Conservation (phyloP, 2,113 vertebrate species). For the Hiodon tergisus region DNA sequence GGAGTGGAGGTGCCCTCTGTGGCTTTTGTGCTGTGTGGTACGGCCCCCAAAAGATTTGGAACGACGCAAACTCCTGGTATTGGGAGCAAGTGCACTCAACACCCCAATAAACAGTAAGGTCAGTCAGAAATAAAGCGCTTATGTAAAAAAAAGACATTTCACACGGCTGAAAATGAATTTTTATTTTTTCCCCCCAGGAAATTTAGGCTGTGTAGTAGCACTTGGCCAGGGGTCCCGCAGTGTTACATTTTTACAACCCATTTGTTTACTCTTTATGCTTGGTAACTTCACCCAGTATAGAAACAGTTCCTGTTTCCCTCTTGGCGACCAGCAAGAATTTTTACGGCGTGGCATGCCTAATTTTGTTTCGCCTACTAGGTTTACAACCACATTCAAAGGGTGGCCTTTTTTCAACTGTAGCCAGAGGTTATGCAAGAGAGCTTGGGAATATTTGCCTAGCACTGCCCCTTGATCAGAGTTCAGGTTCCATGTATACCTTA, state of each 20-base stretch:
- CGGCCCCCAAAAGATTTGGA: too few relatives aligned
- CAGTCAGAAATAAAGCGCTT: too few relatives aligned
- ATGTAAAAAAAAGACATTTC: too few relatives aligned
- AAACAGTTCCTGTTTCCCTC: constrained; percentile 41
- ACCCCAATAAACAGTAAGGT: too few relatives aligned
- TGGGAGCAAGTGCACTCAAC: too few relatives aligned
- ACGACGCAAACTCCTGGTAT: too few relatives aligned
- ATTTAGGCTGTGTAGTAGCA: constrained; percentile 42
- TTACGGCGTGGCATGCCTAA: constrained; percentile 36
- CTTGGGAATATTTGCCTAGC: constrained; percentile 12
- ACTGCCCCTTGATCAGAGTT: not conserved
- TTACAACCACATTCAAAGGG: constrained; percentile 37
- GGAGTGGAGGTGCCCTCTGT: too few relatives aligned
- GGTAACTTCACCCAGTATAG: constrained; percentile 46
- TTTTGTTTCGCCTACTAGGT: constrained; percentile 43
- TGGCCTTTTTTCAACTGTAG: constrained; percentile 37
- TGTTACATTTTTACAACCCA: constrained; percentile 53
- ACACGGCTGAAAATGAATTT: not conserved
- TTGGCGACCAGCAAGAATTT: constrained; percentile 43
- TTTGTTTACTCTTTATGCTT: constrained; percentile 54
- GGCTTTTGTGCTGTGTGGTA: too few relatives aligned
- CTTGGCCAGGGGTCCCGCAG: constrained; percentile 41
- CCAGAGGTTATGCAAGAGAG: constrained; percentile 45
- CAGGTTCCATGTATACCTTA: not conserved
- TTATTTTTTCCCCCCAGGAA: constrained; percentile 40